Evolutionary conservation across 2,888 invertebrate species (phyloP).

Genomic region (Conops quadrifasciatus): DNA sequence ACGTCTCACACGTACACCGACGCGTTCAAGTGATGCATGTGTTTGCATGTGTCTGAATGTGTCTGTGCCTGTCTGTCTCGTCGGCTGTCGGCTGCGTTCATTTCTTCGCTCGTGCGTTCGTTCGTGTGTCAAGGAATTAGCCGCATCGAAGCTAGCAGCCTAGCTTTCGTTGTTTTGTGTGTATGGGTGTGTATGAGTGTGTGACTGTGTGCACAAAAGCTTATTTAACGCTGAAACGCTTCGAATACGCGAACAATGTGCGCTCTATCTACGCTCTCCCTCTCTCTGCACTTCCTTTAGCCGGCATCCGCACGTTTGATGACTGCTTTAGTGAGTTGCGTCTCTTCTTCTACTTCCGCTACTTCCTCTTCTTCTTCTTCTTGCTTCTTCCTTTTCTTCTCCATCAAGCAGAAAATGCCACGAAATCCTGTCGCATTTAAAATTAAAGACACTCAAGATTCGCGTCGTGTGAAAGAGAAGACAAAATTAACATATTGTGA

Average conservation of each 20-base stretch:
- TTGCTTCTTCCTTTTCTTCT: neutral
- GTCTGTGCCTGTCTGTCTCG: neutral
- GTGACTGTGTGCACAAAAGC: conserved; percentile 35
- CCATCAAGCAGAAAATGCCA: neutral
- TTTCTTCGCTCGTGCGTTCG: neutral
- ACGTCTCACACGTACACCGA: neutral
- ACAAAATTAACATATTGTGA: conserved; percentile 48
- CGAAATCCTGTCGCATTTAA: conserved; percentile 31
- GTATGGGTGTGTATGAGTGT: conserved; percentile 11
- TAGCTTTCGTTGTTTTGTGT: neutral
- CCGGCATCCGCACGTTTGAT: no score
- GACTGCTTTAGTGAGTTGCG: neutral
- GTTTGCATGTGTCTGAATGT: neutral
- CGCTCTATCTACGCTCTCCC: neutral
- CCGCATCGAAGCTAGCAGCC: neutral
- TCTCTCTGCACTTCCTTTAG: no score
- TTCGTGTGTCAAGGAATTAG: conserved; percentile 19
- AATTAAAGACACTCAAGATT: conserved; percentile 27
- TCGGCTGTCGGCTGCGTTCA: no score
- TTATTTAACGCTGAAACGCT: conserved; percentile 27
- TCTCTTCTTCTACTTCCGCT: neutral
- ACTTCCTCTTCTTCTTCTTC: neutral
- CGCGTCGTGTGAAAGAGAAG: conserved; percentile 37
- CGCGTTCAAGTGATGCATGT: neutral
- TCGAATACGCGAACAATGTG: conserved; percentile 24